Evolutionary conservation across 2,113 vertebrate species (phyloP).

Genomic region (Ascaphus truei): DNA sequence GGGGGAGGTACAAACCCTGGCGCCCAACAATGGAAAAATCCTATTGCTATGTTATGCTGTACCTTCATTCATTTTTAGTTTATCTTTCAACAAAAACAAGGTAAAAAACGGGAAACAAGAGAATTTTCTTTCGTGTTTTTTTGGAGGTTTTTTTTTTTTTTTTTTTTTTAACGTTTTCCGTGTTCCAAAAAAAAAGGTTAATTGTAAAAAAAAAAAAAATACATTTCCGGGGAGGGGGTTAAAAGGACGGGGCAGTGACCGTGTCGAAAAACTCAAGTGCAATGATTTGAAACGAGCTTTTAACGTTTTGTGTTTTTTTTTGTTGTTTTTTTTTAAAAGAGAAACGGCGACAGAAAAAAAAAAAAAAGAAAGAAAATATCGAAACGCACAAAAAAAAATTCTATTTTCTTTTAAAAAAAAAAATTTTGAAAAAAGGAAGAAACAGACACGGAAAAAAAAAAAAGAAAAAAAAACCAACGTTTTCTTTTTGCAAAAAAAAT

Average conservation of each 20-base stretch:
- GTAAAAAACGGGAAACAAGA: no score
- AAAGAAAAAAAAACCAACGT: no score
- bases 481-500: no score
- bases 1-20: neutral
- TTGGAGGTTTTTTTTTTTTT: no score
- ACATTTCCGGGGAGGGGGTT: neutral
- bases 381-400: slow-evolving; percentile 22
- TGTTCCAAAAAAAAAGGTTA: neutral
- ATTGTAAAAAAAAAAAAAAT: neutral
- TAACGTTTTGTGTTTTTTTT: slow-evolving; percentile 16
- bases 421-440: no score
- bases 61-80: neutral
- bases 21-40: neutral
- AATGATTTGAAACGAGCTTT: slow-evolving; percentile 31
- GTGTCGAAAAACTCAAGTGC: slow-evolving; percentile 23
- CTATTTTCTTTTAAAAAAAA: neutral
- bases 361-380: slow-evolving; percentile 14
- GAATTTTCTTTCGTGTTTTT: no score
- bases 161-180: neutral
- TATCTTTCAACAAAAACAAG: neutral
- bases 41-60: neutral
- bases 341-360: no score
- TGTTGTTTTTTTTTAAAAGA: no score
- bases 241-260: slow-evolving; percentile 12
- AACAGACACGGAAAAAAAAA: no score